These are phyloP conservation scores for Torymus tubicola DNA, from an alignment of 2,888 invertebrate genomes.

Conservation along the genomic window DNA sequence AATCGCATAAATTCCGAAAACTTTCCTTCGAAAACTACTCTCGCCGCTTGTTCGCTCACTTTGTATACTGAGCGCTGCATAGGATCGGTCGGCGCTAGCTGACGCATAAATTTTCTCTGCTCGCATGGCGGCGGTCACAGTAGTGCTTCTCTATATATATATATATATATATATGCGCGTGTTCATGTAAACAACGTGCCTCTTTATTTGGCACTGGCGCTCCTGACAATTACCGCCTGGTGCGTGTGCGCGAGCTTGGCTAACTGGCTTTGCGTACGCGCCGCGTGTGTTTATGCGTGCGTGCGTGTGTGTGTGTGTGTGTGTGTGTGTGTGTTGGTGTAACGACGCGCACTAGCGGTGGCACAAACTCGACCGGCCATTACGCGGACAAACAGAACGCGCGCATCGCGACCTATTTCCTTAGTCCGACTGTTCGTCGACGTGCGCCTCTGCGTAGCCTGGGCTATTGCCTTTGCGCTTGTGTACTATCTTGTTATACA, in stretches of 20 bases:
- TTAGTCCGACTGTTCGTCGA: slow-evolving; percentile 1
- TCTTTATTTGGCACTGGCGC: background rate
- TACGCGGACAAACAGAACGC: slow-evolving; percentile 41
- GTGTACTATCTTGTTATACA: background rate
- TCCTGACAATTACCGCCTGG: background rate
- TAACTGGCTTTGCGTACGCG: no score
- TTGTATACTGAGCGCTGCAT: background rate
- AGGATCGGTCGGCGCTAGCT: background rate
- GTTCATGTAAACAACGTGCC: background rate
- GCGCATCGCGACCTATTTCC: slow-evolving; percentile 43
- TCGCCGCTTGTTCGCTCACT: no score
- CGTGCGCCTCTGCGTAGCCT: background rate
- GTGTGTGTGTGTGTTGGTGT: background rate
- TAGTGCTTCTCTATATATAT: no score
- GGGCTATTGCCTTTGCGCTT: background rate
- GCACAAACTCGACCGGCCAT: slow-evolving; percentile 35
- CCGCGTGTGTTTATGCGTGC: background rate
- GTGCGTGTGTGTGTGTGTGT: background rate
- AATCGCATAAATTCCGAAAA: slow-evolving; percentile 42
- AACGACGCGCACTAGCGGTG: background rate
- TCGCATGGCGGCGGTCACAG: no score
- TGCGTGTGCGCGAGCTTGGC: background rate
- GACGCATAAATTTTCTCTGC: slow-evolving; percentile 16
- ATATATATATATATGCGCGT: no score
- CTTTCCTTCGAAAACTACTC: no score